Conservation (phyloP, 53 echinoderm and acorn worm genomes). For the Apostichopus leukothele region DNA sequence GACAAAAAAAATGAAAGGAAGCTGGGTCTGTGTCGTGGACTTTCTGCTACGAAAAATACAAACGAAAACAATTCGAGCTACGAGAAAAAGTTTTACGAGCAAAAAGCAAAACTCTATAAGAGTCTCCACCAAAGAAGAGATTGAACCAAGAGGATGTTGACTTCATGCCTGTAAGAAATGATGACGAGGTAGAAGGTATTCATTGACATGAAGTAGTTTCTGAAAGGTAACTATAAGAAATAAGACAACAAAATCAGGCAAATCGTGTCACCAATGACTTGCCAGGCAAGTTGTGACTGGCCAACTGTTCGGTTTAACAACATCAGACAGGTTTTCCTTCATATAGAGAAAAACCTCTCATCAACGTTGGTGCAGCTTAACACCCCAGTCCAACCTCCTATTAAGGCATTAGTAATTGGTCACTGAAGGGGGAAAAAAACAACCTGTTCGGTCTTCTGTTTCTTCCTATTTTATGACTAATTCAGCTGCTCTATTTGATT, state of each 20-base stretch:
- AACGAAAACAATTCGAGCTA: background rate
- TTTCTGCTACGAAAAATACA: background rate
- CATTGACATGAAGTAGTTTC: background rate
- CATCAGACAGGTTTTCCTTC: too few relatives aligned
- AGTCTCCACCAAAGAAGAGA: background rate
- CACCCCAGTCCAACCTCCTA: background rate
- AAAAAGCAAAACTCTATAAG: background rate
- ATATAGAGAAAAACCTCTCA: too few relatives aligned
- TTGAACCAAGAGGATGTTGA: background rate
- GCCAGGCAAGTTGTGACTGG: background rate
- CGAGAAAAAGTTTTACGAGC: background rate
- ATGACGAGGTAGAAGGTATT: background rate
- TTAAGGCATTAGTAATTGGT: background rate
- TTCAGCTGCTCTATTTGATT: background rate
- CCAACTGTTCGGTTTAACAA: too few relatives aligned
- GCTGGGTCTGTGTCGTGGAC: background rate
- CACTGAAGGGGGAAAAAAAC: background rate
- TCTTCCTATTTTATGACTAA: background rate
- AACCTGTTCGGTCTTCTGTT: background rate
- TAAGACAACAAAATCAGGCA: background rate
- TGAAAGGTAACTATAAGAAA: background rate
- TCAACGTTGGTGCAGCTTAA: background rate
- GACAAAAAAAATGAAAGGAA: background rate
- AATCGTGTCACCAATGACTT: background rate
- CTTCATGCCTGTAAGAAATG: too few relatives aligned